Percentiles rank a stretch among this genome's conserved stretches.
These are phyloP conservation scores for Entomyzon cyanotis DNA, from an alignment of 2,113 vertebrate species.

Conservation along the genomic window DNA sequence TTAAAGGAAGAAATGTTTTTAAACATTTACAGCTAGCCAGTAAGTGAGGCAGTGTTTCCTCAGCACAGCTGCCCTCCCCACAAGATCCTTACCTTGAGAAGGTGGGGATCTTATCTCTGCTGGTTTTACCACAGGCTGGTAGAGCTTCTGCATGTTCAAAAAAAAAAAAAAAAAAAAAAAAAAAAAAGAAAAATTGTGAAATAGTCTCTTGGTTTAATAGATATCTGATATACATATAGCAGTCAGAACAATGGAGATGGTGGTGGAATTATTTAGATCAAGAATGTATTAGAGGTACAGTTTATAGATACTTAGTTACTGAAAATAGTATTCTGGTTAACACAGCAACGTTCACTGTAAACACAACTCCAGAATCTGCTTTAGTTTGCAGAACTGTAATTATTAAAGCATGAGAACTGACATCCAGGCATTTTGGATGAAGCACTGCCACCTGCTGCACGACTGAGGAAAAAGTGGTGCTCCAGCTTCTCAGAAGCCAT, in stretches of 20 bases:
- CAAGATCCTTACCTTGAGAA: constrained; percentile 76
- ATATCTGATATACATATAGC: background rate
- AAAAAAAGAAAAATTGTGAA: background rate
- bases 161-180: background rate
- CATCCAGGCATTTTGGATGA: background rate
- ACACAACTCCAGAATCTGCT: background rate
- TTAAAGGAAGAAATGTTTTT: background rate
- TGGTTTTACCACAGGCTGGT: constrained; percentile 69
- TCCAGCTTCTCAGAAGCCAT: background rate
- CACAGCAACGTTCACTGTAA: background rate
- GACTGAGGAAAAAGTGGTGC: background rate
- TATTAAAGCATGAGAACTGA: background rate
- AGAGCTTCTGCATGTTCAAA: constrained; percentile 74
- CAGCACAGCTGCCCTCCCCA: background rate
- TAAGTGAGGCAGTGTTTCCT: background rate
- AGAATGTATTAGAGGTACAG: background rate
- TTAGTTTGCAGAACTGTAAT: background rate
- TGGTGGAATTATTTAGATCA: background rate
- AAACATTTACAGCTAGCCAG: background rate
- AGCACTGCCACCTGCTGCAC: constrained; percentile 24
- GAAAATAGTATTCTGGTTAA: background rate
- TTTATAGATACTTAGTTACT: background rate
- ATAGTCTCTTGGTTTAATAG: background rate
- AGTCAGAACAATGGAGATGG: background rate
- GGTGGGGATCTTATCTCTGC: constrained; percentile 71